Percentiles rank a stretch among this genome's conserved stretches.
Conservation (phyloP, 2,888 invertebrate genomes). For the Cephus spinipes region DNA sequence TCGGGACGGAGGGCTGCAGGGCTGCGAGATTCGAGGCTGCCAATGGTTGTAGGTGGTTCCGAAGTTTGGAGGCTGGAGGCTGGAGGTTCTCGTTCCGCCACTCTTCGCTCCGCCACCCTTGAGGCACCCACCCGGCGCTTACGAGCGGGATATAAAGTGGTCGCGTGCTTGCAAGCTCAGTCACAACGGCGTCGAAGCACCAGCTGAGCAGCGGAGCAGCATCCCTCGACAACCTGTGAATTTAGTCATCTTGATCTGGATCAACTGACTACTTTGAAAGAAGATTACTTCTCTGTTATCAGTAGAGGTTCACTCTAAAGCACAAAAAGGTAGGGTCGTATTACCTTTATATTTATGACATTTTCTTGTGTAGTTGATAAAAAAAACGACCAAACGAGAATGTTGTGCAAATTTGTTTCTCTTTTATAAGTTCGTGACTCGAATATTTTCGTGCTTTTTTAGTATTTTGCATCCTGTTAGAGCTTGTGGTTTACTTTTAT, state of each 20-base stretch:
- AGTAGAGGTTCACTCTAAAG: neutral
- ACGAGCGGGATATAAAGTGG: constrained; percentile 58
- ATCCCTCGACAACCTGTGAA: neutral
- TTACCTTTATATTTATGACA: neutral
- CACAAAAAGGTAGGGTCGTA: neutral
- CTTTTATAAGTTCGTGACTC: neutral
- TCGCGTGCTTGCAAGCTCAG: constrained; percentile 61
- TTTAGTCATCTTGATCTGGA: neutral
- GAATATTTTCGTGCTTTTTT: neutral
- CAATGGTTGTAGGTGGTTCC: neutral
- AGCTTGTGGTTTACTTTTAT: neutral
- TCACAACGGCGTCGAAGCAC: constrained; percentile 53
- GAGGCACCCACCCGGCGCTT: constrained; percentile 21
- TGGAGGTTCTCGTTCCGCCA: constrained; percentile 24
- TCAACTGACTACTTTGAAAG: neutral
- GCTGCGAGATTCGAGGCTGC: neutral
- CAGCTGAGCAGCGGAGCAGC: constrained; percentile 25
- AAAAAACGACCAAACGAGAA: neutral
- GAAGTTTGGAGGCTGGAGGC: constrained; percentile 13
- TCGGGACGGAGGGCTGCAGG: neutral
- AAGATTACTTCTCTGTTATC: neutral
- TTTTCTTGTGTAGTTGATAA: neutral
- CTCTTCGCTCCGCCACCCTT: constrained; percentile 30
- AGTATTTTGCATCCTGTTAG: neutral
- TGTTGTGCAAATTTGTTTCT: neutral